Base-by-base conservation (phyloP, 2,888 invertebrate genomes). In the Caradrina kadenii region DNA sequence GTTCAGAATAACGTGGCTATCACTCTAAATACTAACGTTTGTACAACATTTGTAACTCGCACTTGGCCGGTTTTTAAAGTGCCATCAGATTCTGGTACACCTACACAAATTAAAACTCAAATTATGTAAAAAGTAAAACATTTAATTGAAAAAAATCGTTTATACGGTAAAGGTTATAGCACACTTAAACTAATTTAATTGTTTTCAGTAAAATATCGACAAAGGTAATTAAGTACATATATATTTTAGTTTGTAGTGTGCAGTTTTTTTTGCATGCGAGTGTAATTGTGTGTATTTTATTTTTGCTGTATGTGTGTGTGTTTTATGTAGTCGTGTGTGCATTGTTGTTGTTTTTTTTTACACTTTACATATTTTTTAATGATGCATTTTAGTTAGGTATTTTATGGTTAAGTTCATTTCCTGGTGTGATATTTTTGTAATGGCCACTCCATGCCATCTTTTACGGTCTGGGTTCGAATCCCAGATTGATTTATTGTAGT, bases 291-390 rank as follows among this genome's bases (percentile, higher is more conserved):
- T 68, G 26, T 54, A 42, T 69, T 69, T n/a, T 45, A 21, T 39
- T 58, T 45, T 39, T 58, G 50, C 73, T 79, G 71, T 77, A 73
- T 71, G 73, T 80, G 80, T 81, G 79, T 86, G 79, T 68, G 71
- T 78, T 60, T 69, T 26, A 21, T 52, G 63, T 79, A 79, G 75
- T 65, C 59, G 53, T 79, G 63, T 85, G 77, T 82, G 69, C 73
- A 63, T 64, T 74, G 54, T 55, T 67, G 69, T 76, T 65, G 64
- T 73, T 10, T 63, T 45, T 50, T 70, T 67, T 66, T 54, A 62
- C 26, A 75, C 42, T 69, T 21, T 21, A n/a, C 6, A 26, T 4
- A 2, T 39, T 42, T 15, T 15, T 42, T 42, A 2, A 5, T 17
- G 45, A 45, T 5, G 7, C 1, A 35, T 8, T 35, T 17, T 45